Evolutionary conservation across 2,888 invertebrate genomes (phyloP), one percentile per base, ranked within the genome.

Genomic region (Volucella inflata): DNA sequence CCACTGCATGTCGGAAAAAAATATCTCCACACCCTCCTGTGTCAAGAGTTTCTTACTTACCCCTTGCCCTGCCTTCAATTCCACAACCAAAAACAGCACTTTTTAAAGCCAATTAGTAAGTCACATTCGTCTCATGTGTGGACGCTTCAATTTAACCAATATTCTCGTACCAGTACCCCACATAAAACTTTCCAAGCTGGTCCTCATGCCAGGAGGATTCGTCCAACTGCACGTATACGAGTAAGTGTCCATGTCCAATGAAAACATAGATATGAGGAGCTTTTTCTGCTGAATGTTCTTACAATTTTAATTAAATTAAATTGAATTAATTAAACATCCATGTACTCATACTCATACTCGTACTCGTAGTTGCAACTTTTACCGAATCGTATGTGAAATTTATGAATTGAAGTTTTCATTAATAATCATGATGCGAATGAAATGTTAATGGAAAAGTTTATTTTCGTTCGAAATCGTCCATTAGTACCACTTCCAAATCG

Each of bases 371-470:
- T 10, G 16, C 44, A 60, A 40, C 8, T 40, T 71, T 12, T 16
- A 6, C 14, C 8, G 2, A 11, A 51, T n/a, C 53, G 44, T 62
- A 53, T 72, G 53, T 62, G 51, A 44, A 51, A 72, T 62, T 60
- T 60, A 14, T 40, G 50, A 72, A 72, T 72, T 72, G 60, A 72
- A 72, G 36, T 42, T 72, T 62, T 51, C 62, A 72, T 72, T 60
- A 72, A 72, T 62, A 53, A 36, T 30, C 59, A 72, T 72, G 60
- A 72, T 60, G 38, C 51, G 55, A 36, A 40, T 40, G 51, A 40
- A 65, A 65, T 17, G 51, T 38, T 51, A 10, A 48, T 50, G 11
- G 46, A 16, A 8, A 65, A 65, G 30, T 30, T 30, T 30, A 38
- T 2, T 51, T 40, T 42, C 51, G 11, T 9, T 4, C 51, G 17